phyloP scores from a whole-genome alignment of 2,113 vertebrate species.

The Bos indicus region DNA sequence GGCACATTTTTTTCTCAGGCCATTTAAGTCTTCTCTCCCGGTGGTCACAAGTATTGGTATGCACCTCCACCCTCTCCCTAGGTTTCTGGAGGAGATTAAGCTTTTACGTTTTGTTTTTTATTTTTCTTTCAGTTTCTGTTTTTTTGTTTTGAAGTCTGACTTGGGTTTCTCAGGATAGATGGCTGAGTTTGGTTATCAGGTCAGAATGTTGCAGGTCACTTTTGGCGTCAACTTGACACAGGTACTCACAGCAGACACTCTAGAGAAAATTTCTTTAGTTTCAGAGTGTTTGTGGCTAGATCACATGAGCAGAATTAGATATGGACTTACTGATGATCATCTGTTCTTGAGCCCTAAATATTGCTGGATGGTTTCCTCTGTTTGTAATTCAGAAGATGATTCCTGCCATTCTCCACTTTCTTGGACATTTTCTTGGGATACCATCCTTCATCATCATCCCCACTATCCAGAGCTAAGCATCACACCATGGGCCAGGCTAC shows the following conservation, averaged over 20 bases:
- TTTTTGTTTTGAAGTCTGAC: not conserved
- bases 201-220: not conserved
- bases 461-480: not conserved
- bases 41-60: slow-evolving; percentile 7
- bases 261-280: not conserved
- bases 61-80: not conserved
- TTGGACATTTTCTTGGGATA: not conserved
- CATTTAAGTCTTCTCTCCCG: slow-evolving; percentile 4
- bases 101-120: accelerated
- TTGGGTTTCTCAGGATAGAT: not conserved
- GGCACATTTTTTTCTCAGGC: not conserved
- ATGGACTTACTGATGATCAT: not conserved
- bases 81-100: not conserved
- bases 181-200: not conserved
- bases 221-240: not conserved
- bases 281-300: not conserved
- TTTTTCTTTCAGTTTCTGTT: not conserved
- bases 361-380: not conserved
- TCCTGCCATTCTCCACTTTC: not conserved
- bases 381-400: not conserved
- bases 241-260: not conserved
- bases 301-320: not conserved
- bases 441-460: not conserved
- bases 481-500: not conserved
- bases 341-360: not conserved